phyloP scores from a whole-genome alignment of 2,888 invertebrate species.

The Euproctis similis region DNA sequence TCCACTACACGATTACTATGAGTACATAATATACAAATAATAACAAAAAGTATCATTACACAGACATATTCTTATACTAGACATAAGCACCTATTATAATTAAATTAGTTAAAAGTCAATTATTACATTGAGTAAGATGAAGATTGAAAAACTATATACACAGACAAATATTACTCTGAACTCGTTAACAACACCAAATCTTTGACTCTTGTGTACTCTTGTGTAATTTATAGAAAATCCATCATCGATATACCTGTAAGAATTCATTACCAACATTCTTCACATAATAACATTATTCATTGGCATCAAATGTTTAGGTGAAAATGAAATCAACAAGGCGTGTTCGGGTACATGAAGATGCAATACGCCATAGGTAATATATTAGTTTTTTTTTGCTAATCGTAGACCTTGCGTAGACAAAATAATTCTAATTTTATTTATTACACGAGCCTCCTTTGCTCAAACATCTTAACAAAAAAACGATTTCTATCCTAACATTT shows the following conservation, averaged over 20 bases:
- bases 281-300: slow-evolving; percentile 37
- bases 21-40: too few relatives aligned
- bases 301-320: slow-evolving; percentile 73
- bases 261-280: slow-evolving; percentile 13
- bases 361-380: slow-evolving; percentile 73
- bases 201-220: too few relatives aligned
- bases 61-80: too few relatives aligned
- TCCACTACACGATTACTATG: too few relatives aligned
- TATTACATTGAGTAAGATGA: too few relatives aligned
- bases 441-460: slow-evolving; percentile 20
- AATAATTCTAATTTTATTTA: slow-evolving; percentile 25
- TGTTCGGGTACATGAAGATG: slow-evolving; percentile 73
- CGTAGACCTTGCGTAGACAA: slow-evolving; percentile 47
- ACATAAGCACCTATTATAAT: too few relatives aligned
- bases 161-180: neutral
- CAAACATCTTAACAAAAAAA: slow-evolving; percentile 16
- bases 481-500: slow-evolving; percentile 18
- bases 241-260: slow-evolving; percentile 7
- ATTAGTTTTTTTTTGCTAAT: slow-evolving; percentile 44
- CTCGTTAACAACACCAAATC: too few relatives aligned
- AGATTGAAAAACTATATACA: too few relatives aligned
- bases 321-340: slow-evolving; percentile 74
- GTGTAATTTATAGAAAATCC: too few relatives aligned
- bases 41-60: too few relatives aligned
- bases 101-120: too few relatives aligned